These are phyloP conservation scores for Holocentrus rufus DNA, from an alignment of 2,797 vertebrate genomes.

Conservation along the genomic window DNA sequence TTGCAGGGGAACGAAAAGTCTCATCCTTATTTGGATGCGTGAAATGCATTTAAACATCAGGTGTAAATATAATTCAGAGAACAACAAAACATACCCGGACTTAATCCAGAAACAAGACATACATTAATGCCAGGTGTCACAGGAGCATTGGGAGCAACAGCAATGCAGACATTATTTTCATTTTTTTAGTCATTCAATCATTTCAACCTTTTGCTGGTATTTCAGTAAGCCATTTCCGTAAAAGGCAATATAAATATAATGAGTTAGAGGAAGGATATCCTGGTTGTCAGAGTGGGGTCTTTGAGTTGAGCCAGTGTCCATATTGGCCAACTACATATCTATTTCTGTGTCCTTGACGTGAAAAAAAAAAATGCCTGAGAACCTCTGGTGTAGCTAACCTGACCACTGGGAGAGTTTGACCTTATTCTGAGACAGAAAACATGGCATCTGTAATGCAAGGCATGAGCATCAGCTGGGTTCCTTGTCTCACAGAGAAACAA, in stretches of 20 bases:
- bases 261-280: background rate
- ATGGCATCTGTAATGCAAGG: constrained; percentile 37
- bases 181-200: no score
- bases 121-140: no score
- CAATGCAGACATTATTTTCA: no score
- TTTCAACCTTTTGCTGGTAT: background rate
- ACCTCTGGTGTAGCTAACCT: constrained; percentile 9
- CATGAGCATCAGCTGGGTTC: constrained; percentile 39
- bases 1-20: no score
- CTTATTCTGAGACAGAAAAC: constrained; percentile 26
- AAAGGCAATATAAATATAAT: background rate
- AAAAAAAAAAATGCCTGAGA: no score
- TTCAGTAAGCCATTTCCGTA: background rate
- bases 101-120: no score
- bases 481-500: constrained; percentile 55
- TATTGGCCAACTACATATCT: background rate
- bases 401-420: constrained; percentile 42
- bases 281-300: background rate
- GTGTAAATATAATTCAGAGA: no score
- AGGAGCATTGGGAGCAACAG: no score
- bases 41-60: no score
- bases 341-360: no score
- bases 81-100: no score
- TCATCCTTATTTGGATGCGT: no score
- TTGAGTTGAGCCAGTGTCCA: constrained; percentile 4